phyloP scores from a whole-genome alignment of 2,888 invertebrate genomes.

The Teleiodes luculella region DNA sequence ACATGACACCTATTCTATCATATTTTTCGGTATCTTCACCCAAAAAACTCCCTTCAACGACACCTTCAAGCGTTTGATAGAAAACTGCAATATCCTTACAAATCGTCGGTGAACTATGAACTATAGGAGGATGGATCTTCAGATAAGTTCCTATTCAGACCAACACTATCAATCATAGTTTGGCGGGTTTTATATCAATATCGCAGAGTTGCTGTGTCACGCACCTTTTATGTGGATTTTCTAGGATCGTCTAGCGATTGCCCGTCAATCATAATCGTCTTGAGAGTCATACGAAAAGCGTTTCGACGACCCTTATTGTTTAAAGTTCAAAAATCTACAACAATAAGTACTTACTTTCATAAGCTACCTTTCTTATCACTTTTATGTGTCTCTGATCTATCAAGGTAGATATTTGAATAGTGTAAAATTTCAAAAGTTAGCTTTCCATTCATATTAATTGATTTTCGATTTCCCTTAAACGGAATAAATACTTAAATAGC shows the following conservation, averaged over 20 bases:
- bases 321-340: background rate
- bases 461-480: no score
- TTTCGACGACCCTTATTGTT: background rate
- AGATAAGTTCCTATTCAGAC: conserved; percentile 59
- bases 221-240: conserved; percentile 55
- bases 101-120: conserved; percentile 49
- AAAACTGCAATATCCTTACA: conserved; percentile 57
- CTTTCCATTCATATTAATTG: no score
- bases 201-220: conserved; percentile 64
- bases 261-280: conserved; percentile 41
- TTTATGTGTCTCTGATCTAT: no score
- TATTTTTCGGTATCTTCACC: background rate
- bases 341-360: no score
- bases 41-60: background rate
- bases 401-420: no score
- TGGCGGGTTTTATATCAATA: conserved; percentile 67
- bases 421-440: no score
- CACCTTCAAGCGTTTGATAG: conserved; percentile 16
- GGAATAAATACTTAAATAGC: no score
- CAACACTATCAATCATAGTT: conserved; percentile 74
- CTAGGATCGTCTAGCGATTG: conserved; percentile 34
- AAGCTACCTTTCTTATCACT: no score
- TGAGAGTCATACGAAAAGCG: background rate
- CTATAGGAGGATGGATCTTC: conserved; percentile 43
- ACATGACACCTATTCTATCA: background rate